These are phyloP conservation scores for Tetrax tetrax DNA, from an alignment of 2,113 vertebrate genomes.

Conservation along the genomic window DNA sequence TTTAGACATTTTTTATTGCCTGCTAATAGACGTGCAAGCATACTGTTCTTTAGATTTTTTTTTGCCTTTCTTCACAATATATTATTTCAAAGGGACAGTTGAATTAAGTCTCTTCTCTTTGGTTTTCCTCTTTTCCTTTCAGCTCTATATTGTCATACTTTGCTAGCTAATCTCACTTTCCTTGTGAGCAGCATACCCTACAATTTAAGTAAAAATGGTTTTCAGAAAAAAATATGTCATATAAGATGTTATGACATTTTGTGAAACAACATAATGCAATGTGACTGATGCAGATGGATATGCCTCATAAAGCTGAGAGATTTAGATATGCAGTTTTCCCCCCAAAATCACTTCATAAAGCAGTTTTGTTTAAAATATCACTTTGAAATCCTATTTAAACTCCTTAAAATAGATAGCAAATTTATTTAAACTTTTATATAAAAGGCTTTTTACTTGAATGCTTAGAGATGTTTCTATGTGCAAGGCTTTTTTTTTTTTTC, in stretches of 20 bases:
- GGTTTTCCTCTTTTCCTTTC: background rate
- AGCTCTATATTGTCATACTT: background rate
- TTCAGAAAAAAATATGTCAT: conserved; percentile 26
- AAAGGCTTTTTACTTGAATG: conserved; percentile 17
- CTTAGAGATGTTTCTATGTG: background rate
- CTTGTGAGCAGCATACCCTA: background rate
- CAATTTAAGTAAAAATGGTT: conserved; percentile 32
- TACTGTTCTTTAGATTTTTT: background rate
- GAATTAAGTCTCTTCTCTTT: conserved; percentile 5
- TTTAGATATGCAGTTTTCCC: background rate
- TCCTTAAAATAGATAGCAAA: conserved; percentile 12
- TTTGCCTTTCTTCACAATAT: background rate
- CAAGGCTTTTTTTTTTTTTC: conserved; percentile 9
- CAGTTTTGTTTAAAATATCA: conserved; percentile 32
- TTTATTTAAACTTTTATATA: conserved; percentile 27
- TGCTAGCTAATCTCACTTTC: conserved; percentile 8
- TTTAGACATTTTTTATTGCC: background rate
- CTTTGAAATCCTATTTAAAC: conserved; percentile 32
- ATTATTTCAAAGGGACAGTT: background rate
- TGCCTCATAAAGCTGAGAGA: conserved; percentile 25
- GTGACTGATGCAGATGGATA: conserved; percentile 48
- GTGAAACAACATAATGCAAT: conserved; percentile 46
- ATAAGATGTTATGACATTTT: conserved; percentile 43
- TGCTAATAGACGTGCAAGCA: background rate
- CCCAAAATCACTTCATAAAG: background rate